Base-by-base conservation (phyloP, 2,888 invertebrate species). In the Noctua janthe region DNA sequence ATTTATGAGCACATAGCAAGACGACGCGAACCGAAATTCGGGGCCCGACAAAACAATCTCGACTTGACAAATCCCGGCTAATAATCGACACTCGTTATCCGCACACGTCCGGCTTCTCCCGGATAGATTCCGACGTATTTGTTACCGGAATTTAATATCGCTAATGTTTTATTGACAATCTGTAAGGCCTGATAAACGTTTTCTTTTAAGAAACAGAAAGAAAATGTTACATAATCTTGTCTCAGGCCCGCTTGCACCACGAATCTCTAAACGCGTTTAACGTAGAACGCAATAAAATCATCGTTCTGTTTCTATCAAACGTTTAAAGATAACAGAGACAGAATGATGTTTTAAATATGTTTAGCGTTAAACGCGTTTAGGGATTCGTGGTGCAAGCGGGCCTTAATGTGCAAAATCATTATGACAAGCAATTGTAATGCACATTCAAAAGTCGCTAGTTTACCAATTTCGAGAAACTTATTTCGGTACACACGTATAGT, bases 41-140 rank as follows among this genome's bases (percentile, higher is more conserved):
- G 80, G 80, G 35, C 80, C 84, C 86, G 85, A 87, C 90, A 89
- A 90, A 87, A 89, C 89, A 91, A 90, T 88, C 88, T 88, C 87
- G 78, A 77, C 86, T 89, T 91, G 91, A 91, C 91, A 91, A 91
- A 91, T 91, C 91, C 86, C 62, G 76, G 87, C 89, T 91, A 91
- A 91, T 91, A 91, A 91, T 91, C 87, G 88, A 80, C 82, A 80
- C 89, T 91, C 91, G 91, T 90, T 90, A 91, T 88, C 87, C 90
- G 85, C 90, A 90, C 90, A 84, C 89, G 88, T 87, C 84, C 86
- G 86, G 83, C 80, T 76, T 76, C 66, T 73, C 73, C 82, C 82
- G 76, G 69, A 89, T 83, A 82, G 89, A 88, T 88, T 87, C 54
- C 78, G 71, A 74, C 73, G 74, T 87, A 90, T 89, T 88, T 90